These are phyloP conservation scores for Cantharis rufa DNA, from an alignment of 2,888 invertebrate species.

Conservation along the genomic window DNA sequence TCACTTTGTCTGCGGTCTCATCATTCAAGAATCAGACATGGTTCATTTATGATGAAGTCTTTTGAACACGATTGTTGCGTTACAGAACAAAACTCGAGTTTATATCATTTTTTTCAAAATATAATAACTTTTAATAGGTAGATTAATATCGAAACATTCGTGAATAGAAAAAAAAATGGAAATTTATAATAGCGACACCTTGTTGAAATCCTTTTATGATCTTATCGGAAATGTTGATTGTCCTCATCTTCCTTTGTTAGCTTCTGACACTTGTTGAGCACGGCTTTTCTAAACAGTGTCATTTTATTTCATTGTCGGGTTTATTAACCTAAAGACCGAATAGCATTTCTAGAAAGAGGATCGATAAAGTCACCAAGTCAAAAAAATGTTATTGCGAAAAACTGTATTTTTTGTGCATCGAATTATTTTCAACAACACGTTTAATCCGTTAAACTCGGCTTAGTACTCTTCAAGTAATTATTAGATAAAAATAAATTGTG, in stretches of 20 bases:
- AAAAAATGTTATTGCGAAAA: no score
- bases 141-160: neutral
- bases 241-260: neutral
- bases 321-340: neutral
- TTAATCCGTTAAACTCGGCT: no score
- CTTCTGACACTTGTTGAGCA: neutral
- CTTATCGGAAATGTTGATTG: neutral
- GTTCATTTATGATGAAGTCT: constrained; percentile 26
- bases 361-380: no score
- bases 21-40: constrained; percentile 32
- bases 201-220: neutral
- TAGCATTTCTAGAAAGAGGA: no score
- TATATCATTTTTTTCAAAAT: neutral
- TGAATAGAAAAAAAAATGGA: neutral
- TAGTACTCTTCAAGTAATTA: no score
- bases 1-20: constrained; percentile 33
- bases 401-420: no score
- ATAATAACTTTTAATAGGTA: neutral
- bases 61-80: constrained; percentile 12
- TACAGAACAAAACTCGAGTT: constrained; percentile 10
- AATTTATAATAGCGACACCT: neutral
- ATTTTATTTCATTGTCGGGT: neutral
- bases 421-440: no score
- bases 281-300: neutral
- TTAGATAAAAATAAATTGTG: no score